Conservation (phyloP, 2,113 vertebrate genomes). For the Siniperca knerii region DNA sequence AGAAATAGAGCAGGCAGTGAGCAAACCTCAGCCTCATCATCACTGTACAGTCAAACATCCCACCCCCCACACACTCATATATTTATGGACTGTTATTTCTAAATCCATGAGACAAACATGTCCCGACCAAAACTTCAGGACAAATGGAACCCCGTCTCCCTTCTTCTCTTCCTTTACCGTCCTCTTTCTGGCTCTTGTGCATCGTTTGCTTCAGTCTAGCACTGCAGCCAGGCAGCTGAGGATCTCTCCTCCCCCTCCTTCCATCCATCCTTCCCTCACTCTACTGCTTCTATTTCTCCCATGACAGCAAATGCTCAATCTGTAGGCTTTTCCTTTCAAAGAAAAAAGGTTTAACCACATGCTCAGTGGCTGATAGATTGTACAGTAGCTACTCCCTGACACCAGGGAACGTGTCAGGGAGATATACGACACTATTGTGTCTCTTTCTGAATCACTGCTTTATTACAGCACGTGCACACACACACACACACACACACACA, state of each 20-base stretch:
- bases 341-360: neutral
- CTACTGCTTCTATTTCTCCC: conserved; percentile 17
- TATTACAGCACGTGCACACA: conserved; percentile 26
- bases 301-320: conserved; percentile 28
- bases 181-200: conserved; percentile 14
- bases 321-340: conserved; percentile 1
- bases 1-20: conserved; percentile 61
- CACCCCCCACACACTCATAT: neutral
- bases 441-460: conserved; percentile 43
- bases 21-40: conserved; percentile 43
- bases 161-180: neutral
- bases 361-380: conserved; percentile 42
- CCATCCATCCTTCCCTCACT: conserved; percentile 12
- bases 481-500: conserved; percentile 4
- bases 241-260: neutral
- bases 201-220: conserved; percentile 38
- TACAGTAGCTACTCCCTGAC: conserved; percentile 46
- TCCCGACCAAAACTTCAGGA: conserved; percentile 5
- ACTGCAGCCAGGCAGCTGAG: conserved; percentile 30
- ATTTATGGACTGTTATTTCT: conserved; percentile 16
- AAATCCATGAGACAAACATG: conserved; percentile 9
- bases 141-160: neutral
- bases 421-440: conserved; percentile 41
- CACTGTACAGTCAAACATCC: conserved; percentile 13
- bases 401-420: conserved; percentile 25